Conservation (phyloP, 2,113 vertebrate species). For the Cacatua alba region DNA sequence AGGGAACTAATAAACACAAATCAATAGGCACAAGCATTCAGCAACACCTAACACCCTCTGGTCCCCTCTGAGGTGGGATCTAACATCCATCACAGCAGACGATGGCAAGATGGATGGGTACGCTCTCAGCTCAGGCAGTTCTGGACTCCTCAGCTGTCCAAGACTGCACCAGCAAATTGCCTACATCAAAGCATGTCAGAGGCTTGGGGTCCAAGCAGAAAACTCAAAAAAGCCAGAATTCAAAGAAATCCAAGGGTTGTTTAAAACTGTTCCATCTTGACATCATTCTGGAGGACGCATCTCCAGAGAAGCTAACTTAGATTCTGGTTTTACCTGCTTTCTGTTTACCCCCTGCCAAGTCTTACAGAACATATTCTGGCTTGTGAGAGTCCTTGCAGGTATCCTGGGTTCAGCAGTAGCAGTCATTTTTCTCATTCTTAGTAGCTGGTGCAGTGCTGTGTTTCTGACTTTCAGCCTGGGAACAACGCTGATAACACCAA, state of each 20-base stretch:
- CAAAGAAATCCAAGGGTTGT: not conserved
- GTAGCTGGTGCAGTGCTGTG: not conserved
- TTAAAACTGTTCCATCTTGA: not conserved
- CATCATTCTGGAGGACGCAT: not conserved
- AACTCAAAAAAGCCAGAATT: not conserved
- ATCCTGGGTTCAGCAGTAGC: not conserved
- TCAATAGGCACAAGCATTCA: not conserved
- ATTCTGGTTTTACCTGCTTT: not conserved
- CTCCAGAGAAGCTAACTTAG: not conserved
- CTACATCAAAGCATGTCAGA: not conserved
- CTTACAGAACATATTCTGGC: not conserved
- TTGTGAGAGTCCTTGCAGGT: not conserved
- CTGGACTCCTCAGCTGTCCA: not conserved
- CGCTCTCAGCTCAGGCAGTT: not conserved
- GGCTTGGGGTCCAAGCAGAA: not conserved
- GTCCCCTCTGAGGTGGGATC: not conserved
- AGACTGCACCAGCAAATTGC: not conserved
- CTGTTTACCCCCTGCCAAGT: not conserved
- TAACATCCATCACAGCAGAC: not conserved
- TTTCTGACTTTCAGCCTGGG: not conserved
- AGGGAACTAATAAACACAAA: not conserved
- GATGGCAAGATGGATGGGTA: not conserved
- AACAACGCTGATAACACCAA: not conserved
- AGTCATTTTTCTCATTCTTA: not conserved
- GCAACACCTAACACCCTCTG: not conserved